Conservation (phyloP, 2,113 vertebrate genomes). For the Cariama cristata region DNA sequence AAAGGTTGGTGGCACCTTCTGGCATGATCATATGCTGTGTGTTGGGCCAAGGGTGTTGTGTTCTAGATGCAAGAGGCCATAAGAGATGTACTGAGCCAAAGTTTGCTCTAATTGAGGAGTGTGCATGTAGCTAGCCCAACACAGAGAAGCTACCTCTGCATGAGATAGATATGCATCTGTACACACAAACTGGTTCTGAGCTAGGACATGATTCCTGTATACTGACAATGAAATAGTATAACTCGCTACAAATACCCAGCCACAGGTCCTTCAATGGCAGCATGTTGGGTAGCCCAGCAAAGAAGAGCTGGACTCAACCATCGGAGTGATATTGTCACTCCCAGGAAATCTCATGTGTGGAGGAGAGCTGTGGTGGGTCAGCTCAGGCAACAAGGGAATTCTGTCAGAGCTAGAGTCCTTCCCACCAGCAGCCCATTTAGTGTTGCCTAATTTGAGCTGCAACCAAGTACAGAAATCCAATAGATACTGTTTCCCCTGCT, state of each 20-base stretch:
- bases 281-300: background rate
- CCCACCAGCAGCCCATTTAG: background rate
- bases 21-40: background rate
- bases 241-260: background rate
- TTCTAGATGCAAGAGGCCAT: background rate
- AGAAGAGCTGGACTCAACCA: background rate
- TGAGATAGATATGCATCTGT: background rate
- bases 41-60: background rate
- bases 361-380: background rate
- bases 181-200: background rate
- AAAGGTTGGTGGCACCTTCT: background rate
- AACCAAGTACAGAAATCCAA: background rate
- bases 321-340: background rate
- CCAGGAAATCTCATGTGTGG: background rate
- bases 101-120: background rate
- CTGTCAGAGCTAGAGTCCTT: background rate
- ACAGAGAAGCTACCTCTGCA: background rate
- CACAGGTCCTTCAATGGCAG: background rate
- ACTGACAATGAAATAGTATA: background rate
- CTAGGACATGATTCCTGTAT: background rate
- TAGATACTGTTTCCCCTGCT: background rate
- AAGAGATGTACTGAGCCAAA: background rate
- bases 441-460: background rate
- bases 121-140: background rate
- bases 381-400: background rate